Evolutionary conservation across 1,140 invertebrate genomes (phyloP).

Genomic region (Macrobrachium rosenbergii): DNA sequence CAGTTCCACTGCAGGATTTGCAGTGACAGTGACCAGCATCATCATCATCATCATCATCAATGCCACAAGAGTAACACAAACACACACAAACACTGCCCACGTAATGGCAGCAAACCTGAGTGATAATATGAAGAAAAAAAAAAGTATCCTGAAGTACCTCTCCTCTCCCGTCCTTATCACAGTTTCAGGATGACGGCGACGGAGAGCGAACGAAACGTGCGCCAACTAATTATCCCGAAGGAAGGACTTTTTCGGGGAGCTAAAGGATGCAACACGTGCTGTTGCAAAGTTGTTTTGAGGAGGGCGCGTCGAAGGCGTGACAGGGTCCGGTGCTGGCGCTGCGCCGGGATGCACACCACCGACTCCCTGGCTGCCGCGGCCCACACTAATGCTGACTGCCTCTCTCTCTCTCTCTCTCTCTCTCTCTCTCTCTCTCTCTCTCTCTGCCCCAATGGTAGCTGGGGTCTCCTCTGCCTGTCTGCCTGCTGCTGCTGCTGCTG

Average conservation of each 20-base stretch:
- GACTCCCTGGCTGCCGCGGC: slow-evolving; percentile 42
- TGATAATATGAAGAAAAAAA: no score
- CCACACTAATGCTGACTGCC: slow-evolving; percentile 21
- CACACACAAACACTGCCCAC: no score
- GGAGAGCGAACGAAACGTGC: no score
- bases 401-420: slow-evolving; percentile 29
- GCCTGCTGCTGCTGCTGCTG: not conserved
- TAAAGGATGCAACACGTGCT: slow-evolving; percentile 24
- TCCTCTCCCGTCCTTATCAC: no score
- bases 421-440: slow-evolving; percentile 32
- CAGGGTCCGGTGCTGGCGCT: slow-evolving; percentile 8
- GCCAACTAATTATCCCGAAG: not conserved
- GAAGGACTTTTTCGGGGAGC: not conserved
- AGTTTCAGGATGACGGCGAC: no score
- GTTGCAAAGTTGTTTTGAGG: not conserved
- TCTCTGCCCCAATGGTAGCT: slow-evolving; percentile 14
- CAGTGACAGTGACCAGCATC: no score
- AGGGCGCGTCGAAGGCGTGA: slow-evolving; percentile 11
- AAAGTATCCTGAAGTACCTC: no score
- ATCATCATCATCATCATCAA: no score
- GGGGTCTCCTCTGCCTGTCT: not conserved
- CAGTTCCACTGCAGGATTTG: no score
- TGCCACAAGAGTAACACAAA: no score
- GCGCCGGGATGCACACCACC: slow-evolving; percentile 24
- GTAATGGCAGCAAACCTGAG: no score